A percentile compares a stretch with the other conserved stretches of the same genome.
Evolutionary conservation across 1,140 invertebrate species (phyloP).

Genomic region (Zeugodacus cucurbitae): DNA sequence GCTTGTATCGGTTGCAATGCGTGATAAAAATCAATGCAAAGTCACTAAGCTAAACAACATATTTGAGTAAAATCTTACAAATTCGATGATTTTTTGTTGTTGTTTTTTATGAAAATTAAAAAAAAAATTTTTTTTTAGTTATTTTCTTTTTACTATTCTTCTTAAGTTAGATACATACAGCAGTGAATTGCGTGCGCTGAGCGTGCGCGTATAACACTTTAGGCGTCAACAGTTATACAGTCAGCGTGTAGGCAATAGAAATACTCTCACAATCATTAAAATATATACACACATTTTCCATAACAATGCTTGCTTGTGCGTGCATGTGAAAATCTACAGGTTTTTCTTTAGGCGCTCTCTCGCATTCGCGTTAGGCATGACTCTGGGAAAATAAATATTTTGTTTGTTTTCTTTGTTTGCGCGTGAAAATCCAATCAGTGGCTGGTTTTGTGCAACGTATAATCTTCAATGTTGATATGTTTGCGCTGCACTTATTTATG

Average conservation of each 20-base stretch:
- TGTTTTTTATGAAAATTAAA: no score
- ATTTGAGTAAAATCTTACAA: neutral
- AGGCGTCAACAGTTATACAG: neutral
- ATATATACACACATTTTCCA: neutral
- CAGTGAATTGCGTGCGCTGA: neutral
- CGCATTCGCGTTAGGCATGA: neutral
- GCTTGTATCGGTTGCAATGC: neutral
- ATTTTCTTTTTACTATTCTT: neutral
- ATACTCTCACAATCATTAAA: neutral
- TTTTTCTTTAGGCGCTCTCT: neutral
- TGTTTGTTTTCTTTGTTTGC: neutral
- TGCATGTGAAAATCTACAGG: neutral
- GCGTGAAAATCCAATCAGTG: neutral
- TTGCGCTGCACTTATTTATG: neutral
- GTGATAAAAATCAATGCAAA: neutral
- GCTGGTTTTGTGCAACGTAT: neutral
- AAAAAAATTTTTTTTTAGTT: no score
- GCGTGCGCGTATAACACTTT: conserved; percentile 31
- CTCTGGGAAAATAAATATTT: conserved; percentile 1
- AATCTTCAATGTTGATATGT: neutral
- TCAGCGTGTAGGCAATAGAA: neutral
- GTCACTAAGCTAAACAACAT: neutral
- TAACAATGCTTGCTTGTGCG: neutral
- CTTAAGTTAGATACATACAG: neutral
- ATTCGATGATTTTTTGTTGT: neutral